These are phyloP conservation scores for Naja naja DNA, from an alignment of 2,113 vertebrate genomes.

Conservation along the genomic window DNA sequence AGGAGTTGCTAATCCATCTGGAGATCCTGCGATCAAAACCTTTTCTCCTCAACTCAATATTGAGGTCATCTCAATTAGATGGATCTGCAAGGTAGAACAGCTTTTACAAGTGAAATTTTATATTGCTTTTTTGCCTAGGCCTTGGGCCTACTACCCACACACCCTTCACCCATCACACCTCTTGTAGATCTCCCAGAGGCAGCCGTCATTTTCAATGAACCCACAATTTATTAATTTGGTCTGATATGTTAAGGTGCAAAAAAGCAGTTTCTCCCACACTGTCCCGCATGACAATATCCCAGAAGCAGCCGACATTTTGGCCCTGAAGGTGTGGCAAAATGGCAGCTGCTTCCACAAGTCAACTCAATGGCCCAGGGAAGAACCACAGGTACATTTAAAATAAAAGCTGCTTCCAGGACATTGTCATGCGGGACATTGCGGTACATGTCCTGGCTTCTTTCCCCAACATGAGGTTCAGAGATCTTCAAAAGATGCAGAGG, in stretches of 20 bases:
- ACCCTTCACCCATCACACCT: background rate
- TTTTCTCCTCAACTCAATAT: background rate
- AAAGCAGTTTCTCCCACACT: background rate
- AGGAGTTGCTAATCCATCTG: background rate
- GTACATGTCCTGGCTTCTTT: no score
- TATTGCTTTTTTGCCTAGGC: background rate
- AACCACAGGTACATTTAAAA: background rate
- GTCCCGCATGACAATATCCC: background rate
- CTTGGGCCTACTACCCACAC: no score
- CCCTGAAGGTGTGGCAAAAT: background rate
- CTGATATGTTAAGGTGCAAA: background rate
- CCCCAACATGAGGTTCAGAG: no score
- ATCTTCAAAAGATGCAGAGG: no score
- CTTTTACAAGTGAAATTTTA: background rate
- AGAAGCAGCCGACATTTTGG: background rate
- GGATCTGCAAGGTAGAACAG: background rate
- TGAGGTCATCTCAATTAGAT: background rate
- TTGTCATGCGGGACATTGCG: no score
- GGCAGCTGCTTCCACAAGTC: no score
- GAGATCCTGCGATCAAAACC: background rate
- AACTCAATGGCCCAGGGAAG: background rate
- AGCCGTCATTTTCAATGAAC: background rate
- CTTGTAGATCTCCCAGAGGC: background rate
- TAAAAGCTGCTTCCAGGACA: background rate
- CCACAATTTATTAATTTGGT: background rate